Evolutionary conservation across 2,888 invertebrate species (phyloP).

Genomic region (Aspidiotus destructor): DNA sequence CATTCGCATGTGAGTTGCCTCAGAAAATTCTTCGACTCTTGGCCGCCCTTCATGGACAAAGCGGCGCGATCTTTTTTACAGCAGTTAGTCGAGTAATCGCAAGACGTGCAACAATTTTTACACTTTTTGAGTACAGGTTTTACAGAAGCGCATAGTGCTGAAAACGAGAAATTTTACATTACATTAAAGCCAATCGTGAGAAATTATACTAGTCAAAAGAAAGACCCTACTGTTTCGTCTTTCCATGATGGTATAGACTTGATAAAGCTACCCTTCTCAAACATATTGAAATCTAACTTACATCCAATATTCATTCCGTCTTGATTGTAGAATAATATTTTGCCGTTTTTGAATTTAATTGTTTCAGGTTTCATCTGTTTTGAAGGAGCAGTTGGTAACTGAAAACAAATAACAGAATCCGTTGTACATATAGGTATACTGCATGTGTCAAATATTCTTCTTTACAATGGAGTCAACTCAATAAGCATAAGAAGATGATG

Average conservation of each 20-base stretch:
- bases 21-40: not conserved
- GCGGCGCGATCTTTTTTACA: not conserved
- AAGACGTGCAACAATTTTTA: conserved; percentile 18
- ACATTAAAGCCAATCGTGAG: not conserved
- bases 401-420: conserved; percentile 1
- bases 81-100: conserved; percentile 13
- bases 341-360: conserved; percentile 22
- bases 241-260: not conserved
- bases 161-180: not conserved
- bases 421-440: no score
- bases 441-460: no score
- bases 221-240: not conserved
- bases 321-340: conserved; percentile 24
- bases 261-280: no score
- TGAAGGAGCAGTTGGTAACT: conserved; percentile 26
- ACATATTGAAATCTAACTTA: conserved; percentile 1
- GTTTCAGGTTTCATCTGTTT: conserved; percentile 18
- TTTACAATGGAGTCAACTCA: no score
- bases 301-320: conserved; percentile 24
- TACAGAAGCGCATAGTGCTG: conserved; percentile 16
- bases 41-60: not conserved
- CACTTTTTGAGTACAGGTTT: conserved; percentile 22
- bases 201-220: not conserved
- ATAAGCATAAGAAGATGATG: no score
- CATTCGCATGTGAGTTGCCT: conserved; percentile 11